phyloP scores from a whole-genome alignment of 2,113 vertebrate genomes.

The Heterotilapia buettikoferi region DNA sequence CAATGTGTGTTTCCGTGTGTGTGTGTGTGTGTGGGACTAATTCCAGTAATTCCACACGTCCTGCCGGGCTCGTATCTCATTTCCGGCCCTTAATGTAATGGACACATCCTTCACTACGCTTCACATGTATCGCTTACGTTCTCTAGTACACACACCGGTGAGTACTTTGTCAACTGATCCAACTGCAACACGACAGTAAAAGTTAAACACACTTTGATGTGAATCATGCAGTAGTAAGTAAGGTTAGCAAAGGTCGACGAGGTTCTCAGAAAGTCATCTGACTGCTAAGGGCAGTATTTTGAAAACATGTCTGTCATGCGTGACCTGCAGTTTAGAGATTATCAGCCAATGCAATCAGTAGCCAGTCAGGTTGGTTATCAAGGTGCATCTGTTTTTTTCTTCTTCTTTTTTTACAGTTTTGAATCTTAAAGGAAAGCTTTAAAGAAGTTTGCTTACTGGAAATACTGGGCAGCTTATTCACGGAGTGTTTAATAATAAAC shows the following conservation, averaged over 20 bases:
- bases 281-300: background rate
- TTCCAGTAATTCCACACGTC: slow-evolving; percentile 14
- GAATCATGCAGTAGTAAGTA: background rate
- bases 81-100: background rate
- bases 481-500: background rate
- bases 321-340: background rate
- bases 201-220: background rate
- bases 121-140: background rate
- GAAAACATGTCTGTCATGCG: background rate
- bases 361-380: background rate
- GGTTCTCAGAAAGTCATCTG: background rate
- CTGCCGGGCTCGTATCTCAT: background rate
- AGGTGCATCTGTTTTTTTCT: background rate
- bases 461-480: background rate
- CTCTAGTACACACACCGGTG: background rate
- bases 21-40: background rate
- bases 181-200: background rate
- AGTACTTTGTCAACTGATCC: background rate
- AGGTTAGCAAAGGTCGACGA: background rate
- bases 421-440: background rate
- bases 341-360: background rate
- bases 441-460: background rate
- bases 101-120: background rate
- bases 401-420: background rate
- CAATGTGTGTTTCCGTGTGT: background rate